Base-by-base conservation (phyloP, 2,113 vertebrate species). In the Oreocharis arfaki region DNA sequence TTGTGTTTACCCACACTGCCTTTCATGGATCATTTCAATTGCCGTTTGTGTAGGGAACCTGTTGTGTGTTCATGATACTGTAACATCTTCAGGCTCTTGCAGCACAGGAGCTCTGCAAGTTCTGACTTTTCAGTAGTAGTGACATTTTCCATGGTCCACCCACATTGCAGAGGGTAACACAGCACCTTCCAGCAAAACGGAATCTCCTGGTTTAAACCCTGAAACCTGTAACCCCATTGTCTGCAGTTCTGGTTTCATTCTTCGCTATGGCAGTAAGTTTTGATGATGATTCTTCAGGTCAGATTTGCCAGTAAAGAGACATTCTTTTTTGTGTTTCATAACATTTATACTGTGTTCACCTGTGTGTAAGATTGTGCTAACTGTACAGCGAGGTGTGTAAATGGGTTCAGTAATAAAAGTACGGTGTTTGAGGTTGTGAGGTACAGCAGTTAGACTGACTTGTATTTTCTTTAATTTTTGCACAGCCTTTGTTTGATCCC, bases 401-500 rank as follows among this genome's bases (percentile, higher is more conserved):
- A 49, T 75, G 35, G 3, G 5, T 61, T 95, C 41, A 30, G 59
- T 70, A 57, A 20, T 35, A 32, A 60, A 80, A 92, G 23, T 23
- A 27, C 11, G 52, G 10, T 53, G 22, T 67, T 78, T 39, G 65
- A 60, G 30, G 56, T 75, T 49, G 33, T 80, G 77, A 90, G 37
- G 35, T 85, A 33, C 24, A 81, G 33, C 13, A 27, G 73, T 93
- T 70, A 39, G 52, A 37, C 41, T 67, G 28, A 75, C 9, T 35
- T 73, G 18, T 63, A 20, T 42, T 91, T 95, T 95, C 28, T 71
- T 60, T 78, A 30, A 46, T 60, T 73, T 89, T 90, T 39, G 60
- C 24, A 67, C 73, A 99, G 99, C 98, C 99, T 55, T 97, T 99
- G 52, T 98, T 99, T 96, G 99, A 99, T 90, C 99, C 99, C 39